Evolutionary conservation across 2,797 vertebrate genomes (phyloP).

Genomic region (Gymnoscopelus microlampas): DNA sequence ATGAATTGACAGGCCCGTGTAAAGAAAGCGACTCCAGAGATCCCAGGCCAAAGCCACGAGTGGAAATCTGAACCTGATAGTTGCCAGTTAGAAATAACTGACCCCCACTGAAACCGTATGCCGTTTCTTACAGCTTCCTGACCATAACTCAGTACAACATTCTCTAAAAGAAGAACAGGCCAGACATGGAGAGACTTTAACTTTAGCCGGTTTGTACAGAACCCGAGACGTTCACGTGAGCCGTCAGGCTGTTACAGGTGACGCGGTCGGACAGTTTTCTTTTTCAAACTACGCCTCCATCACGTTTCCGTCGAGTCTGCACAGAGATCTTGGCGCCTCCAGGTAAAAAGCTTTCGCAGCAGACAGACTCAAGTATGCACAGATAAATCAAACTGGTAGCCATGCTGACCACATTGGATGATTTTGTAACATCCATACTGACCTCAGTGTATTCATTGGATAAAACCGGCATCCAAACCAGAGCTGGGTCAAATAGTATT

Average conservation of each 20-base stretch:
- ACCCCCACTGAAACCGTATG: too few relatives aligned
- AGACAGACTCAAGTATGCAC: not conserved
- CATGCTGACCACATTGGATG: not conserved
- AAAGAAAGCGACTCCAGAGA: not conserved
- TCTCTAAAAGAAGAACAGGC: too few relatives aligned
- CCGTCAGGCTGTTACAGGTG: not conserved
- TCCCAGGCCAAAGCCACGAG: constrained; percentile 11
- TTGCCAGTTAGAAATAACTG: not conserved
- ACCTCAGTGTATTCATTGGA: not conserved
- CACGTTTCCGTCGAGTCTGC: constrained; percentile 18
- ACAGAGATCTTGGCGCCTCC: not conserved
- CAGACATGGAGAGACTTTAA: too few relatives aligned
- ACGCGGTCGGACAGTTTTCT: not conserved
- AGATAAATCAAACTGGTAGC: not conserved
- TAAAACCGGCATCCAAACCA: constrained; percentile 1
- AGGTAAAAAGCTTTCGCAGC: not conserved
- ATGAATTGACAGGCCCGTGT: not conserved
- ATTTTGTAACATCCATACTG: not conserved
- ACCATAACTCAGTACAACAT: too few relatives aligned
- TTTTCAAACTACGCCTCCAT: constrained; percentile 7
- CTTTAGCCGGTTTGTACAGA: not conserved
- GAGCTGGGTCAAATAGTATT: not conserved
- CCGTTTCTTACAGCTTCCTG: too few relatives aligned
- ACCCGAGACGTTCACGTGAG: not conserved
- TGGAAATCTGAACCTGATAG: constrained; percentile 7